Base-by-base conservation (phyloP, 2,113 vertebrate genomes). In the Diphyllodes magnificus region DNA sequence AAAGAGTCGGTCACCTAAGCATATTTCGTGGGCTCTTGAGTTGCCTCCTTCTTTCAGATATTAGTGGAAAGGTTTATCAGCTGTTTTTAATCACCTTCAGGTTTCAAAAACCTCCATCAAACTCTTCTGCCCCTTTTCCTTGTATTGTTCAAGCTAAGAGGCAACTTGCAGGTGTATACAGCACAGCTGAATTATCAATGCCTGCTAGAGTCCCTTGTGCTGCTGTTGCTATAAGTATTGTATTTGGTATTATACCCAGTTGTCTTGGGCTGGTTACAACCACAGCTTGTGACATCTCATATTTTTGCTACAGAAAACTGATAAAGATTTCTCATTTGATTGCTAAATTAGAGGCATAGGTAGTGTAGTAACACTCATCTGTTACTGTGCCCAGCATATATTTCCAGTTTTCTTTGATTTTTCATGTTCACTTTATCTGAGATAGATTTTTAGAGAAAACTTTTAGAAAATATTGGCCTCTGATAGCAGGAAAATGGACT, bases 381-480 rank as follows among this genome's bases (percentile, higher is more conserved):
- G 30, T 86, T 68, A 47, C 27, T 27, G 3, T 33, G 37, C 27
- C 47, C 42, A 92, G 49, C 11, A 21, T 76, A 88, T 63, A 77
- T 81, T 92, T 87, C 88, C 13, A 77, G 40, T 68, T 82, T 95
- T 95, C 31, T 39, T 86, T 82, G 61, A 50, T 81, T 90, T 93
- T 95, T 87, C 54, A n/a, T 88, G 45, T 93, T 93, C 21, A 37
- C 44, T 90, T 88, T 80, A 72, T 45, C 60, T 60, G 61, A 40
- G 66, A 65, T 45, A 85, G 49, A 79, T 73, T 94, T 88, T 95
- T 66, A 88, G 65, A 94, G 44, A 70, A 60, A 78, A 73, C 24
- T 54, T 96, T 73, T 47, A 75, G 81, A 33, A 50, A 23, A 69
- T 53, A 13, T 57, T 54, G 86, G 61, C 15, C 75, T 59, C 86